These are phyloP conservation scores for Cyprinodon diabolis DNA, from an alignment of 2,797 vertebrate genomes.

Conservation along the genomic window DNA sequence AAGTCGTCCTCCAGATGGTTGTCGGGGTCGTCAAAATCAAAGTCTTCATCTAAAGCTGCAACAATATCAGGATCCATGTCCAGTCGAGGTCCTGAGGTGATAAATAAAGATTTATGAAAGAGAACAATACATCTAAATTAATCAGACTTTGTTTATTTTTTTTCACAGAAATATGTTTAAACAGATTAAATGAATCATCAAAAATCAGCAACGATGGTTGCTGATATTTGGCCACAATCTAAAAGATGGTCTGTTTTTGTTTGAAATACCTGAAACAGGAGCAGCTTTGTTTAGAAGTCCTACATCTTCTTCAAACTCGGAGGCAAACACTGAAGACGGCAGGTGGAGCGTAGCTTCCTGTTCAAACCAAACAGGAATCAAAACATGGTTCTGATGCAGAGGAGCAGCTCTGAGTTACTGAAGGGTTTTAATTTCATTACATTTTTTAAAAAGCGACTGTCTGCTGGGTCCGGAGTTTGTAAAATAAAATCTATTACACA, in stretches of 20 bases:
- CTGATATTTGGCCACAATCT: too few relatives aligned
- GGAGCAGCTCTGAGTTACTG: too few relatives aligned
- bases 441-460: too few relatives aligned
- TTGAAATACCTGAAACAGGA: conserved; percentile 88
- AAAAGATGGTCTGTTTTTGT: not conserved
- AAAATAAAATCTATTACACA: too few relatives aligned
- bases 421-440: too few relatives aligned
- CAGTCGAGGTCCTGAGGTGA: conserved; percentile 85
- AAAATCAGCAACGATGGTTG: too few relatives aligned
- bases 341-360: conserved; percentile 88
- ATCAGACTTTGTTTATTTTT: not conserved
- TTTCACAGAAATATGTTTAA: not conserved
- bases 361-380: conserved; percentile 9
- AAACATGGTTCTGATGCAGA: not conserved
- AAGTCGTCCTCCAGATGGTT: conserved; percentile 96
- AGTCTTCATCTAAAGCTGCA: conserved; percentile 95
- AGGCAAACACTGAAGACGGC: conserved; percentile 97
- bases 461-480: too few relatives aligned
- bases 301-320: conserved; percentile 96
- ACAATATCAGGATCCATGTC: conserved; percentile 98
- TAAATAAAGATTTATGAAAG: too few relatives aligned
- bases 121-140: too few relatives aligned
- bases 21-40: conserved; percentile 91
- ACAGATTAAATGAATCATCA: too few relatives aligned
- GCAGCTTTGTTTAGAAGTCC: conserved; percentile 98